Percentiles rank a stretch among this genome's conserved stretches.
These are phyloP conservation scores for Muntiacus muntjak DNA, from an alignment of 2,113 vertebrate species.

Conservation along the genomic window DNA sequence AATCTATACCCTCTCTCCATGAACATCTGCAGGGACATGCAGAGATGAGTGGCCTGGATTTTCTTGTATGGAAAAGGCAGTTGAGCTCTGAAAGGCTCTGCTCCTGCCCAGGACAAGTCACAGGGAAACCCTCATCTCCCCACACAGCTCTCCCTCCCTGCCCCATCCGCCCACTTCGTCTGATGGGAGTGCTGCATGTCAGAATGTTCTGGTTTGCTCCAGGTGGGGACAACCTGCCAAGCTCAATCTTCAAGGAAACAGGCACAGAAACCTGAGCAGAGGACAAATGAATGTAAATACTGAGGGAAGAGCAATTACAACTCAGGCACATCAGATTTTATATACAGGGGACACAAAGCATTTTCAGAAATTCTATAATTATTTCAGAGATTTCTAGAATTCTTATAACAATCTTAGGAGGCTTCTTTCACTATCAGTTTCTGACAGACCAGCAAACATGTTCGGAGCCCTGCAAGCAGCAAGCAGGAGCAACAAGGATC, in stretches of 20 bases:
- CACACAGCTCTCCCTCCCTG: not conserved
- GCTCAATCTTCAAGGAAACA: not conserved
- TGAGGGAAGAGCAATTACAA: not conserved
- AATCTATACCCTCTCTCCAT: not conserved
- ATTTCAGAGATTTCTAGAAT: not conserved
- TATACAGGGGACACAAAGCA: not conserved
- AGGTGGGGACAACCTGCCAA: not conserved
- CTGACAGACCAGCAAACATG: not conserved
- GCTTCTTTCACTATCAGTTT: not conserved
- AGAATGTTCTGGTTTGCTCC: not conserved
- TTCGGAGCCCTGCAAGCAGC: not conserved
- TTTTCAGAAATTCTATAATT: not conserved
- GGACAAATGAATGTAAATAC: not conserved
- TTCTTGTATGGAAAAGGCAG: not conserved
- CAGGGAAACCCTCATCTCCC: not conserved
- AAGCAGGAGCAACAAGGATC: not conserved
- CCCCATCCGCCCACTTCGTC: accelerated
- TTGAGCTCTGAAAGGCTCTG: not conserved
- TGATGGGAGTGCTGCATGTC: not conserved
- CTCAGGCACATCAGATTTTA: not conserved
- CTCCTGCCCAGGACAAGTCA: not conserved
- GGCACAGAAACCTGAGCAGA: not conserved
- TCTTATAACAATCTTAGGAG: not conserved
- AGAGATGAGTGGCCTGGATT: not conserved
- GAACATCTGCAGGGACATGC: not conserved